A percentile compares a stretch with the other conserved stretches of the same genome.
Evolutionary conservation across 2,888 invertebrate species (phyloP).

Genomic region (Heteromyza rotundicornis): DNA sequence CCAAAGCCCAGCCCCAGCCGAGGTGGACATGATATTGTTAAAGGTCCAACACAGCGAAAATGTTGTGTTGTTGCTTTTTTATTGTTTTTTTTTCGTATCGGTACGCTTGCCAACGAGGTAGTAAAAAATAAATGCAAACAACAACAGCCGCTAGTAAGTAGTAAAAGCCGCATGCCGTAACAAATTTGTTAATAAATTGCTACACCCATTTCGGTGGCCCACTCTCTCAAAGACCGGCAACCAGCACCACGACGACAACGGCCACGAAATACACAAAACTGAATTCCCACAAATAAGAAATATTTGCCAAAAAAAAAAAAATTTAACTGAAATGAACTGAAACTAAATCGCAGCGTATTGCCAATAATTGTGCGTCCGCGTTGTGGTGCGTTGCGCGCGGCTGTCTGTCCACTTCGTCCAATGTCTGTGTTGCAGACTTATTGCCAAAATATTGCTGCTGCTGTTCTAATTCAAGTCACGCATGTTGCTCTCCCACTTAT

Average conservation of each 20-base stretch:
- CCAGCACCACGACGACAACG: background rate
- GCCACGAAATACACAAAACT: background rate
- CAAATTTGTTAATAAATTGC: background rate
- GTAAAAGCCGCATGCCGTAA: conserved; percentile 15
- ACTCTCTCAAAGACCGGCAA: background rate
- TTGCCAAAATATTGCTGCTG: background rate
- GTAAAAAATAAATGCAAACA: conserved; percentile 12
- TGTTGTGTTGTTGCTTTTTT: no score
- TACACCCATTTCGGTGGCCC: background rate
- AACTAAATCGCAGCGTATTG: conserved; percentile 1
- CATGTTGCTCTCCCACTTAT: conserved; percentile 23
- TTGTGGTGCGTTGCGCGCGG: background rate
- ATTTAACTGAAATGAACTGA: background rate
- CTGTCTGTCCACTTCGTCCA: conserved; percentile 1
- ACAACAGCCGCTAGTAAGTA: conserved; percentile 16
- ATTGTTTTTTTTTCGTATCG: no score
- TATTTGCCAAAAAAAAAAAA: conserved; percentile 1
- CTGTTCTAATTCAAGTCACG: conserved; percentile 38
- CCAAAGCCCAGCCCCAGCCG: no score
- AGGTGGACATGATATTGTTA: background rate
- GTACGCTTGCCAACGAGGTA: conserved; percentile 21
- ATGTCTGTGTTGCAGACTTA: background rate
- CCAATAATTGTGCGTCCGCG: background rate
- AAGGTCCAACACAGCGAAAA: conserved; percentile 8
- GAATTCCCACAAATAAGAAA: background rate